These are phyloP conservation scores for Columba janthina DNA, from an alignment of 2,113 vertebrate species.

Conservation along the genomic window DNA sequence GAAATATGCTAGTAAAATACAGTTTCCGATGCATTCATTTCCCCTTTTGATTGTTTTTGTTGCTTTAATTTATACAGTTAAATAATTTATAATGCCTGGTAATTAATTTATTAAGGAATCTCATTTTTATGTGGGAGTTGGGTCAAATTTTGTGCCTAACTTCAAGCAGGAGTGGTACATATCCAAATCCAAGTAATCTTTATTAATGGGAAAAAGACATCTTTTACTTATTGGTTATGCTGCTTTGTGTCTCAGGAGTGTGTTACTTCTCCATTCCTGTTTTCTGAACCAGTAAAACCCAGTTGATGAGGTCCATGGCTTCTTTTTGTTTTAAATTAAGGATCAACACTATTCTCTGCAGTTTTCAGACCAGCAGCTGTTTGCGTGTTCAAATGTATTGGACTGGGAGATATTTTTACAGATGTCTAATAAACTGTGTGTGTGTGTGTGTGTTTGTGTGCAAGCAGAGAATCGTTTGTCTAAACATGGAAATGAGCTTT, in stretches of 20 bases:
- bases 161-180: background rate
- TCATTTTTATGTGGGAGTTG: background rate
- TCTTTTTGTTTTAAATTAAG: background rate
- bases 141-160: background rate
- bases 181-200: background rate
- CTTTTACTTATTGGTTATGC: background rate
- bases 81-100: background rate
- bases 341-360: background rate
- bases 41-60: background rate
- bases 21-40: background rate
- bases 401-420: background rate
- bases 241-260: background rate
- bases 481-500: background rate
- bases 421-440: background rate
- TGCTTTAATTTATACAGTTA: background rate
- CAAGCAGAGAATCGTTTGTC: background rate
- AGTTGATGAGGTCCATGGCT: background rate
- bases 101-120: background rate
- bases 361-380: background rate
- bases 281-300: background rate
- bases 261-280: background rate
- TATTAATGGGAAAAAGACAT: background rate
- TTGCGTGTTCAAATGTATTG: background rate
- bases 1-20: background rate
- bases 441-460: accelerated